These are phyloP conservation scores for Clostera curtula DNA, from an alignment of 2,888 invertebrate genomes.

Conservation along the genomic window DNA sequence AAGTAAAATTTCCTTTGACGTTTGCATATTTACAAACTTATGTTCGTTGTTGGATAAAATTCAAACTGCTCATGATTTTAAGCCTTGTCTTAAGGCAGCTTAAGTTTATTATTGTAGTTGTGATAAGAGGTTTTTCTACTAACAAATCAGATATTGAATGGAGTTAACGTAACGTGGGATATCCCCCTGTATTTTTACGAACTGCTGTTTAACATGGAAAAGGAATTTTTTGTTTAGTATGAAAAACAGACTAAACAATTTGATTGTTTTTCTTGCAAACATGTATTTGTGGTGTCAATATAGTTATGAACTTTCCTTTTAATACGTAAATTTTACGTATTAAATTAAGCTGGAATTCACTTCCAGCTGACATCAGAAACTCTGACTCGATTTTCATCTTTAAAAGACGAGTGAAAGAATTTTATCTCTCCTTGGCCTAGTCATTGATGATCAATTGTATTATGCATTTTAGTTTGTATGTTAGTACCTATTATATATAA, in stretches of 20 bases:
- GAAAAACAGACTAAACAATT: not conserved
- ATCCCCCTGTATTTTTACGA: conserved; percentile 48
- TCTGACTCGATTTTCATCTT: too few relatives aligned
- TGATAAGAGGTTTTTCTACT: conserved; percentile 12
- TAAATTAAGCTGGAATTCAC: too few relatives aligned
- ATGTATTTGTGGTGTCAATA: too few relatives aligned
- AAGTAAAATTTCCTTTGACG: conserved; percentile 16
- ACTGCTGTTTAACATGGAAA: conserved; percentile 30
- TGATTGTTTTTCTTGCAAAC: too few relatives aligned
- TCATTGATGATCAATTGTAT: too few relatives aligned
- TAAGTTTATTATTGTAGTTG: conserved; percentile 22
- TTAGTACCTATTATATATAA: too few relatives aligned
- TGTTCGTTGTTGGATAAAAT: conserved; percentile 16
- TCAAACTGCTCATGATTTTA: conserved; percentile 17
- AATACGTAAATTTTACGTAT: too few relatives aligned
- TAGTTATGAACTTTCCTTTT: too few relatives aligned
- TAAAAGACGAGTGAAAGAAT: too few relatives aligned
- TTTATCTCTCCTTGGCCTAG: too few relatives aligned
- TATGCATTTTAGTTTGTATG: too few relatives aligned
- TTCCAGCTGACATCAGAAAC: too few relatives aligned
- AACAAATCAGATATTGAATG: conserved; percentile 44
- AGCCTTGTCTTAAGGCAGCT: conserved; percentile 13
- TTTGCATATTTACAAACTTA: conserved; percentile 14
- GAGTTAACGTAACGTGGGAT: conserved; percentile 65
- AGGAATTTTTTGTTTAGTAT: conserved; percentile 16